Evolutionary conservation across 1,140 invertebrate genomes (phyloP), one percentile per base, ranked within the genome.

Genomic region (Sarcophaga peregrina): DNA sequence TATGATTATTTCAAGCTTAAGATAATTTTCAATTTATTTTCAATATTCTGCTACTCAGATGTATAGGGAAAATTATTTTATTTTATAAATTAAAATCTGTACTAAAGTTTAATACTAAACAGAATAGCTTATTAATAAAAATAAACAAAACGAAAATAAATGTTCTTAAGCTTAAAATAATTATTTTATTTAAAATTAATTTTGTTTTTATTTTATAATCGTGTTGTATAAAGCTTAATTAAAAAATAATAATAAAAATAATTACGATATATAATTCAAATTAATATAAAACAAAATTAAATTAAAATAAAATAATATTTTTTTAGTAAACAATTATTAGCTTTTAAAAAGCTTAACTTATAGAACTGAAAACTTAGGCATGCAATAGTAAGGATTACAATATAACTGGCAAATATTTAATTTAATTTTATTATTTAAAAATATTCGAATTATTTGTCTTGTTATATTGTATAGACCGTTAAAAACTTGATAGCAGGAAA

Each of bases 221-320:
- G 47, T 78, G 47, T 78, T 78, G 47, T 78, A 50, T 50, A 78
- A 78, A 78, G 75, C 75, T 78, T 78, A 78, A 78, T 76, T 48
- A 48, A 76, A 9, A 76, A 76, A 76, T n/a, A 76, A 7, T 62
- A 74, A 46, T 45, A 47, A 76, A n/a, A 2, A 76, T 17, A 76
- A 46, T n/a, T 13, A 74, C 17, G 48, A n/a, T 17, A 76, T 47
- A 78, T 25, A 68, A 37, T 37, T 37, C 17, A 52, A n/a, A n/a
- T n/a, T 76, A 76, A 76, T 48, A 50, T 20, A 78, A 78, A 17
- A 20, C 20, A 78, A 17, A 78, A 8, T 25, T 72, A n/a, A 62
- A 62, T 62, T n/a, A 62, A 15, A 78, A 52, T 52, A 76, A 76
- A 48, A 48, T 11, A 50, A 78, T 78, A 78, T 50, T 68, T 68